Evolutionary conservation across 2,113 vertebrate genomes (phyloP), one percentile per base, ranked within the genome.

Genomic region (Scophthalmus maximus): DNA sequence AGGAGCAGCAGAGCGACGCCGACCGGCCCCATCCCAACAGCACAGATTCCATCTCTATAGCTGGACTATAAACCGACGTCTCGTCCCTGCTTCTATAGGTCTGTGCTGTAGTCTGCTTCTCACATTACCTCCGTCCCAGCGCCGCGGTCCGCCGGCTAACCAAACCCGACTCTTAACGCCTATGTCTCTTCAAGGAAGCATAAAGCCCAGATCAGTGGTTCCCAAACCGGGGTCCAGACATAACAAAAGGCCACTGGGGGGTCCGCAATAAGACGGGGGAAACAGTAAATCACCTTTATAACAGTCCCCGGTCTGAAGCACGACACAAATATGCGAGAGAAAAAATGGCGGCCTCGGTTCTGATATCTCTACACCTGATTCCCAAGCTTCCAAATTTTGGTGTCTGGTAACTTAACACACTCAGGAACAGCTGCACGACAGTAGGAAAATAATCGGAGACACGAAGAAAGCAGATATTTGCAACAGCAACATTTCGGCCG

Each of bases 21-120:
- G n/a, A 23, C 74, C 27, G 51, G 71, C 75, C 17, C n/a, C 62
- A 66, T 51, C 29, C 87, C 89, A 87, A 92, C 79, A 69, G 81
- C 27, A 3, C 65, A 88, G 88, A 88, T 89, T 88, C 81, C 82
- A 91, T 89, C 88, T 87, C 75, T 80, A 86, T 80, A 80, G 85
- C 79, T 80, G 68, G 73, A 82, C 87, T 68, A 82, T 89, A 88
- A 88, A 85, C 10, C 63, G 11, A 78, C 32, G 57, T 63, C 75
- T 87, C n/a, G n/a, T n/a, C 65, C 70, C 55, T 61, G 30, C 82
- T 89, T 89, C 87, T 79, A 85, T 83, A 79, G 71, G 78, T 75
- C 69, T 75, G n/a, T n/a, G 83, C 83, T 78, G 36, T 49, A 82
- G 73, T 68, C 79, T 62, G 52, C 27, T 44, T 75, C 84, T 91